Base-by-base conservation (phyloP, 2,797 vertebrate genomes). In the Knipowitschia caucasica region DNA sequence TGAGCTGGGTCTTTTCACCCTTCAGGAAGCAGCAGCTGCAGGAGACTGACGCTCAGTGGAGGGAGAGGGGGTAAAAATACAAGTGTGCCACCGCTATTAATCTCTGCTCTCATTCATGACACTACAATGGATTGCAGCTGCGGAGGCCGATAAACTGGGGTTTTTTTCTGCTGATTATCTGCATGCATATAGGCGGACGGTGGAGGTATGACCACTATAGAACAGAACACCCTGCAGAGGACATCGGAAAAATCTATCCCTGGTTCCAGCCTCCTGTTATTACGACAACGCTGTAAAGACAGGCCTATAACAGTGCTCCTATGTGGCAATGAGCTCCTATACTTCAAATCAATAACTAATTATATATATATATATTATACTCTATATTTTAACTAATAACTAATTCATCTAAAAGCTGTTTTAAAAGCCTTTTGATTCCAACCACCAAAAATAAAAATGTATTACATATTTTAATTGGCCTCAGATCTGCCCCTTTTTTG, bases 101-200 rank as follows among this genome's bases (percentile, higher is more conserved):
- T 86, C 72, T 77, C 66, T 58, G 65, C 62, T 56, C 70, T 67
- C 77, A 74, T 86, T 85, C 82, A 85, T 50, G 53, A 57, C 39
- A 77, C 58, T 62, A 76, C 81, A 86, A 86, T 88, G 82, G 87
- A 87, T 82, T 87, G 86, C 87, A 91, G 89, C 89, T 91, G 88
- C 78, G 82, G 76, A 73, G 73, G 76, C 59, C 78, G 86, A 89
- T 88, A 86, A 87, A 80, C 50, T 20, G 58, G 53, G 67, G 62
- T 44, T 71, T 44, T 71, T 79, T 67, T 73, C 53, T 62, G 53
- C 76, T 79, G 77, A 88, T 88, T 85, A 89, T 86, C 85, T 85
- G 3, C 9, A 11, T 39, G 65, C 68, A 78, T 80, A 87, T 65
- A 80, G 76, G 72, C 71, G 75, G 58, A 43, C 31, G 69, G 77